These are phyloP conservation scores for Prinia subflava DNA, from an alignment of 2,113 vertebrate genomes.

Conservation along the genomic window DNA sequence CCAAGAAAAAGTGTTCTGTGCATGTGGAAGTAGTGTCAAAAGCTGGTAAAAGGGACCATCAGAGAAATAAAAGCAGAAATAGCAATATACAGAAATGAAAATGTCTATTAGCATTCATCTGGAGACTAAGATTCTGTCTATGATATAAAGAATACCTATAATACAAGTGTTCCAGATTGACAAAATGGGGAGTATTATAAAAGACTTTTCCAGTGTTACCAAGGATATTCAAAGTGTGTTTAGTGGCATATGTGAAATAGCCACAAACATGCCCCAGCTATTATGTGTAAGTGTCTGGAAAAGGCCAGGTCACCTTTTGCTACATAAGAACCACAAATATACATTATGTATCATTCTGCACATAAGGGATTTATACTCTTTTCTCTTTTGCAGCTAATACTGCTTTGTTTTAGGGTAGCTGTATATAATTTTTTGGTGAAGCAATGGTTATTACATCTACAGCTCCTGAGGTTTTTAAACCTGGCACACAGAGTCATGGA, in stretches of 20 bases:
- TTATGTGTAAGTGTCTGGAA: neutral
- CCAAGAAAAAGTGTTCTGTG: neutral
- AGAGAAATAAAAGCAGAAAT: neutral
- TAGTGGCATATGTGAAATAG: neutral
- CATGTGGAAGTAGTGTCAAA: neutral
- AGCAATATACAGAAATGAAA: slow-evolving; percentile 14
- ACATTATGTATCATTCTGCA: neutral
- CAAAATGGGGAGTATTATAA: neutral
- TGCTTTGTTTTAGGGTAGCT: neutral
- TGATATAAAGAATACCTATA: neutral
- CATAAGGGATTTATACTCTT: neutral
- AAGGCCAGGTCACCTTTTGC: neutral
- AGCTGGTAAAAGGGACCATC: neutral
- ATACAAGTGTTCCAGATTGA: neutral
- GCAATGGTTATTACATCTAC: neutral
- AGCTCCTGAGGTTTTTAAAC: neutral
- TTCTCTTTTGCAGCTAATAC: neutral
- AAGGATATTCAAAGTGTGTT: neutral
- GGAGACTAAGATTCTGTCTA: neutral
- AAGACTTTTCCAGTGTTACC: neutral
- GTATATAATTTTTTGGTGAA: neutral
- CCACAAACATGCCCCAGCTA: neutral
- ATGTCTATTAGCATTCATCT: neutral
- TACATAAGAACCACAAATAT: neutral
- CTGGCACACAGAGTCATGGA: neutral